A percentile compares a stretch with the other conserved stretches of the same genome.
Conservation (phyloP, 2,113 vertebrate species). For the Notarius lentiginosus region DNA sequence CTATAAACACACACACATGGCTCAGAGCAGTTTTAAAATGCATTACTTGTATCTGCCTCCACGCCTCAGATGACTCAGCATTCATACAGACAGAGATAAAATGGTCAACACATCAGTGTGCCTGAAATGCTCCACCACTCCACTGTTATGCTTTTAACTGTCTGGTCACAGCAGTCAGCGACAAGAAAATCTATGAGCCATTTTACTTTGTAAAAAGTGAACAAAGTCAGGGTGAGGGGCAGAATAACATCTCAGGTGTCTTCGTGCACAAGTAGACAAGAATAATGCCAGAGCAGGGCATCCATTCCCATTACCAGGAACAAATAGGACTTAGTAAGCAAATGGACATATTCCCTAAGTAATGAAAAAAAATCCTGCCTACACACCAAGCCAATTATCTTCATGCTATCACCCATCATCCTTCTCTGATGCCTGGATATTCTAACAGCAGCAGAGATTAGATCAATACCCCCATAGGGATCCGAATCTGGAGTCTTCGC, state of each 20-base stretch:
- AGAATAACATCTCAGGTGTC: neutral
- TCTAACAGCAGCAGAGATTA: neutral
- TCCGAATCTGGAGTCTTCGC: neutral
- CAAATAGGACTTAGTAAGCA: conserved; percentile 4
- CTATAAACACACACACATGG: conserved; percentile 64
- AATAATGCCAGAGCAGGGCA: neutral
- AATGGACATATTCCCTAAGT: conserved; percentile 26
- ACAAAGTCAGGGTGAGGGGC: neutral
- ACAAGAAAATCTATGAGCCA: neutral
- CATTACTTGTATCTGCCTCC: conserved; percentile 23
- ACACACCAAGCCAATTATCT: conserved; percentile 33
- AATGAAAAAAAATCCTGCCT: conserved; percentile 11
- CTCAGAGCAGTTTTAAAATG: conserved; percentile 9
- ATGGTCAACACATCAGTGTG: neutral
- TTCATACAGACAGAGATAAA: neutral
- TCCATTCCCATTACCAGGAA: conserved; percentile 7
- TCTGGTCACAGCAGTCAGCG: neutral
- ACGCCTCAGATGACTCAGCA: conserved; percentile 27
- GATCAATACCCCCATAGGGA: conserved; percentile 17
- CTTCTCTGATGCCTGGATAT: neutral
- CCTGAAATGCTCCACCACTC: neutral
- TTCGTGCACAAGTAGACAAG: neutral
- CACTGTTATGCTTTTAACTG: neutral
- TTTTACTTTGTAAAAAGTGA: conserved; percentile 12
- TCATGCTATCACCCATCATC: conserved; percentile 28